phyloP scores from a whole-genome alignment of 2,888 invertebrate genomes.

The Mesorhabditis belari region DNA sequence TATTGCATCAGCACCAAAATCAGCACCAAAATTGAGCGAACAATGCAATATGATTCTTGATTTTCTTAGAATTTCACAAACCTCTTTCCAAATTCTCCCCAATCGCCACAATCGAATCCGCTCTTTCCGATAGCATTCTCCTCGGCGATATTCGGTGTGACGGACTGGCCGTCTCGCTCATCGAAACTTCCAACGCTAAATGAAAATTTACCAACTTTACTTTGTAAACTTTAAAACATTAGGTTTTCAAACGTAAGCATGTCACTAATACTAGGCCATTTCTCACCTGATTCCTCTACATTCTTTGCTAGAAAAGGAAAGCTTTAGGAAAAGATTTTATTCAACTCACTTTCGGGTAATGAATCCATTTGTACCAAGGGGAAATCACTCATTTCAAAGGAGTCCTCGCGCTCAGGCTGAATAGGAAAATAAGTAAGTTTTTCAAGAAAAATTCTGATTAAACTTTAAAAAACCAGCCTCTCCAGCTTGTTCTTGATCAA shows the following conservation, averaged over 20 bases:
- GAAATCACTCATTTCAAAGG: background rate
- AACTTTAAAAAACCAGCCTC: background rate
- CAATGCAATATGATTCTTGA: background rate
- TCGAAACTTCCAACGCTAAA: background rate
- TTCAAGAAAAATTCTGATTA: background rate
- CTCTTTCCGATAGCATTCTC: background rate
- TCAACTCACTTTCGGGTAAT: conserved; percentile 42
- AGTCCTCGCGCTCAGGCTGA: background rate
- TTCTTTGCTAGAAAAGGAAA: too few relatives aligned
- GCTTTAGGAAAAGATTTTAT: too few relatives aligned
- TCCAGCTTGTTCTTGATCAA: background rate
- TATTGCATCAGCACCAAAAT: too few relatives aligned
- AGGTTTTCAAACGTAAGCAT: too few relatives aligned
- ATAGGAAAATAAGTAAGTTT: background rate
- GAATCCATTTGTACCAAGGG: conserved; percentile 45
- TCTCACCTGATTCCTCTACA: too few relatives aligned
- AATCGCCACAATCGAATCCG: background rate
- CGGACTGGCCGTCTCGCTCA: background rate
- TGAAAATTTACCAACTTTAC: background rate
- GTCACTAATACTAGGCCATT: too few relatives aligned
- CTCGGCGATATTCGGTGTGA: background rate
- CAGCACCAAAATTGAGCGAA: background rate
- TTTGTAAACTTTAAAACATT: too few relatives aligned
- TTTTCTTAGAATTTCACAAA: too few relatives aligned
- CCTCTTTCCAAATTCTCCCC: too few relatives aligned